Evolutionary conservation across 2,797 vertebrate genomes (phyloP), one percentile per base, ranked within the genome.

Genomic region (Sebastes nivosus): DNA sequence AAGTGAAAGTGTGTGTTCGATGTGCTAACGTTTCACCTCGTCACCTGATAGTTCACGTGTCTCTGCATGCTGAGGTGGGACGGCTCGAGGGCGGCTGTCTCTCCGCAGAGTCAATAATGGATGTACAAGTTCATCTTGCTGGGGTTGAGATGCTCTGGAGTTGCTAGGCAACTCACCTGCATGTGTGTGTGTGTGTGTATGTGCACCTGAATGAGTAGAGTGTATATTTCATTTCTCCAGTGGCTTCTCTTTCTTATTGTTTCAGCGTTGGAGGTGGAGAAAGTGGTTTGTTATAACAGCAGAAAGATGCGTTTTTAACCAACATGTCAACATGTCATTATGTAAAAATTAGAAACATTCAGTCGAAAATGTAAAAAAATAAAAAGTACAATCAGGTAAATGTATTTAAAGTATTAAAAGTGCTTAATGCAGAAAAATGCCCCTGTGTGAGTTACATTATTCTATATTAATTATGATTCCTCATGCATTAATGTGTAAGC

Each of bases 71-170:
- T 67, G 76, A 81, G 70, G 58, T 72, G 67, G 60, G 67, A 71
- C 6, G 8, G 57, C 84, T 79, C 29, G 5, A 52, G 29, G 66
- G 73, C 24, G 66, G 36, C 80, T 42, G 80, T 64, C 68, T 83
- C 67, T 61, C 69, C 66, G 50, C 57, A 52, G 34, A 50, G 72
- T 93, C 74, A 94, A 94, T 93, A 93, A 95, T 95, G 77, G 55
- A 94, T 92, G 75, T 80, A 78, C 30, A 71, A 57, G 66, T 81
- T 88, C 11, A 38, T 70, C 68, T 74, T 58, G 58, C 58, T 77
- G 54, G 72, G 89, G 42, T 69, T 78, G 55, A 72, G 82, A 77
- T 82, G 65, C 69, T 77, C 61, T 66, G 61, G 78, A 65, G 86
- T 92, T 92, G 85, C 91, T 86, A 87, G 67, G 91, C 85, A 90